These are phyloP conservation scores for Alouatta palliata DNA, from an alignment of 2,113 vertebrate genomes.

Conservation along the genomic window DNA sequence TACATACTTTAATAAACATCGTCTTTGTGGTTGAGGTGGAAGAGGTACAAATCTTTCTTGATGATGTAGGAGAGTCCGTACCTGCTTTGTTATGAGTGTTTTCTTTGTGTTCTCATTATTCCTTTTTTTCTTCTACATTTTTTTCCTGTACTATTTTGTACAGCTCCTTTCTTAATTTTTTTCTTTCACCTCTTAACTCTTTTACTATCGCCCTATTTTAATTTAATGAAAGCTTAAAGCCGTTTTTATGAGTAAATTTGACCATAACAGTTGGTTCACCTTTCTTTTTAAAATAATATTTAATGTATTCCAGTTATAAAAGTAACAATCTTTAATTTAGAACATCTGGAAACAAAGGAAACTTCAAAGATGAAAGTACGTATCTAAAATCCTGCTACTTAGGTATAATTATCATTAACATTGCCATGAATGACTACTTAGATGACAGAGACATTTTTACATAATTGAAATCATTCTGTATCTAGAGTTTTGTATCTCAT, in stretches of 20 bases:
- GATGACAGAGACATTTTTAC: not conserved
- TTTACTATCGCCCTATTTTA: not conserved
- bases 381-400: not conserved
- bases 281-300: constrained; percentile 22
- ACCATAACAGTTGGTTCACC: not conserved
- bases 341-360: not conserved
- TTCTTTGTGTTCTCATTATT: not conserved
- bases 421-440: constrained; percentile 1
- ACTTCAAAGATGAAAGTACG: constrained; percentile 19
- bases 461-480: not conserved
- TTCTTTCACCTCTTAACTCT: not conserved
- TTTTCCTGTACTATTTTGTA: not conserved
- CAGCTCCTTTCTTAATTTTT: not conserved
- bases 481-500: not conserved
- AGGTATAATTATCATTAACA: not conserved
- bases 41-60: not conserved
- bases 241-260: not conserved
- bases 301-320: constrained; percentile 2
- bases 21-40: not conserved
- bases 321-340: not conserved
- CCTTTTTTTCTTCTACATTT: not conserved
- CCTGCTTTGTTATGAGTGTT: not conserved
- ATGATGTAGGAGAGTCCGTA: not conserved
- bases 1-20: not conserved
- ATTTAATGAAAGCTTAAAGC: not conserved